Conservation (phyloP, 92 coral and sea anemone genomes). For the Nematostella vectensis region DNA sequence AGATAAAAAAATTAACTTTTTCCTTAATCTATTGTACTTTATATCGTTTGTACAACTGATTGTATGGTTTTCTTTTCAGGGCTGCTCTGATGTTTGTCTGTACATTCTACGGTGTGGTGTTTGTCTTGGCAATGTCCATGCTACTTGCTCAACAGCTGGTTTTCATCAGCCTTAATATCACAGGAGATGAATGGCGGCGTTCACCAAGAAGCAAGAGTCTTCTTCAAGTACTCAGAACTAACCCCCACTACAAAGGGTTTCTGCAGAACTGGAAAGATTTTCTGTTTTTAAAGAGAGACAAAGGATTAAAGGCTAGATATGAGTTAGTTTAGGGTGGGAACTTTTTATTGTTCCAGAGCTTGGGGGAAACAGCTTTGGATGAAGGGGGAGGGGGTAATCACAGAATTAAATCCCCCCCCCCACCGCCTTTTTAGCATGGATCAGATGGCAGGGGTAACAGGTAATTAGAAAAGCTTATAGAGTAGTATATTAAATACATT, state of each 20-base stretch:
- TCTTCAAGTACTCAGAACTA: conserved; percentile 48
- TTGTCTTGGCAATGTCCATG: conserved; percentile 56
- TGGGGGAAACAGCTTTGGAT: background rate
- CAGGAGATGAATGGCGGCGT: conserved; percentile 94
- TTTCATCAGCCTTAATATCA: conserved; percentile 78
- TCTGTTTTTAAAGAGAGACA: conserved; percentile 11
- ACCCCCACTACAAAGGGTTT: conserved; percentile 70
- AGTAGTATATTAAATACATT: too few species aligned
- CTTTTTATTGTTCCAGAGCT: too few species aligned
- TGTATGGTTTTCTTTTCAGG: conserved; percentile 52
- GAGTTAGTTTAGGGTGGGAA: conserved; percentile 2
- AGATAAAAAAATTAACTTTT: too few species aligned
- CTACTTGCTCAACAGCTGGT: conserved; percentile 69
- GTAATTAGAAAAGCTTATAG: too few species aligned
- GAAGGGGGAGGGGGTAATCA: background rate
- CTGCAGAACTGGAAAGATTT: conserved; percentile 81
- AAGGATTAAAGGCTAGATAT: background rate
- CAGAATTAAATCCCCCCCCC: too few species aligned
- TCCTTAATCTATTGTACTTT: too few species aligned
- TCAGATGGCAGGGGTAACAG: too few species aligned
- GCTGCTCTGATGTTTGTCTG: conserved; percentile 68
- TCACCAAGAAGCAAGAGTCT: conserved; percentile 43
- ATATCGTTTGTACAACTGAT: too few species aligned
- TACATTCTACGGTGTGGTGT: conserved; percentile 51
- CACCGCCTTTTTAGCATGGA: too few species aligned